Evolutionary conservation across 2,797 vertebrate species (phyloP).

Genomic region (Rhynchotus rufescens): DNA sequence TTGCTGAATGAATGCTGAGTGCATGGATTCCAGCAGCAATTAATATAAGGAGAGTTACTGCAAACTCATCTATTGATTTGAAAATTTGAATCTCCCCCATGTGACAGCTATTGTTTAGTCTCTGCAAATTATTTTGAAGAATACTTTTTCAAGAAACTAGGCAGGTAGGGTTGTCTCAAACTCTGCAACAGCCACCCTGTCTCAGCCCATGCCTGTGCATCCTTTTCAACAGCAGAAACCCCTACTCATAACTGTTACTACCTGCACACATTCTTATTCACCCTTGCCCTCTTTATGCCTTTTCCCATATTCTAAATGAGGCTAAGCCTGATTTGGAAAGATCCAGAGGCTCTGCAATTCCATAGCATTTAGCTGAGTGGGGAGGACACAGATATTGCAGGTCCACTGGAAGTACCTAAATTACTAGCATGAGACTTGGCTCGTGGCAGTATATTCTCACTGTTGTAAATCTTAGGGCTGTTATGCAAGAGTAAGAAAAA

Average conservation of each 20-base stretch:
- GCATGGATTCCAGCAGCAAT: neutral
- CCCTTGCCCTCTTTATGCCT: neutral
- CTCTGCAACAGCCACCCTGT: neutral
- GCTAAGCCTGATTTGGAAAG: neutral
- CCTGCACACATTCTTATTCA: neutral
- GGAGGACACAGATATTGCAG: neutral
- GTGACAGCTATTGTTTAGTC: conserved; percentile 2
- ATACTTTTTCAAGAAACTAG: conserved; percentile 15
- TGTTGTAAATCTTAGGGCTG: neutral
- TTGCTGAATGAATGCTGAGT: neutral
- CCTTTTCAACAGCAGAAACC: neutral
- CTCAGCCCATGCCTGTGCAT: neutral
- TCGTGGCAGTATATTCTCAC: neutral
- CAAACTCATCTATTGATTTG: conserved; percentile 28
- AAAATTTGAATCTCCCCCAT: conserved; percentile 2
- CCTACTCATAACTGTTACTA: neutral
- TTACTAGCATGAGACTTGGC: neutral
- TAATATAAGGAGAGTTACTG: neutral
- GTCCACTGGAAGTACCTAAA: neutral
- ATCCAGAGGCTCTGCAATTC: neutral
- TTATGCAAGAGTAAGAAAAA: neutral
- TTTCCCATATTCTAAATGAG: neutral
- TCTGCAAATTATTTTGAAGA: conserved; percentile 20
- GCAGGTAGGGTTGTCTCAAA: neutral
- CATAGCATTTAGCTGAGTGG: neutral